Percentiles rank a stretch among this genome's conserved stretches.
phyloP scores from a whole-genome alignment of 2,113 vertebrate genomes.

The Pangasianodon gigas region DNA sequence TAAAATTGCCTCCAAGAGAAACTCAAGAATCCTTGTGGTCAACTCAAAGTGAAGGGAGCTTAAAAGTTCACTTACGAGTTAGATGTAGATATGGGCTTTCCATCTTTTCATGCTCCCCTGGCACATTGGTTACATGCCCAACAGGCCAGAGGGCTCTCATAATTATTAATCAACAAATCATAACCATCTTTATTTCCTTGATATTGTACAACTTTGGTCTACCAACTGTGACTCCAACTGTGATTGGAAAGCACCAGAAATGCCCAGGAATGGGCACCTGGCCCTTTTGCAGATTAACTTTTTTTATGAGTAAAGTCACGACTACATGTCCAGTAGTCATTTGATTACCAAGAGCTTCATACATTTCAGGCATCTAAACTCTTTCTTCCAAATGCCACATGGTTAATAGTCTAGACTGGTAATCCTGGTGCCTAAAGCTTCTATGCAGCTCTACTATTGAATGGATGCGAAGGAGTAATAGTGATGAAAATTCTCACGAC shows the following conservation, averaged over 20 bases:
- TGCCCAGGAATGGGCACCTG: neutral
- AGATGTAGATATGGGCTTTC: neutral
- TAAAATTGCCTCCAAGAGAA: neutral
- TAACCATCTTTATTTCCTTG: neutral
- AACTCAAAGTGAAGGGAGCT: neutral
- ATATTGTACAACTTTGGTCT: neutral
- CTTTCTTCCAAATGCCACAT: neutral
- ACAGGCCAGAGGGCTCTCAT: neutral
- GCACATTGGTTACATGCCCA: neutral
- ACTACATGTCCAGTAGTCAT: neutral
- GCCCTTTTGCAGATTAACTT: neutral
- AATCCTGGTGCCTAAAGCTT: neutral
- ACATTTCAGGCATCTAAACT: neutral
- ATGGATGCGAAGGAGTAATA: neutral
- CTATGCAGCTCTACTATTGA: neutral
- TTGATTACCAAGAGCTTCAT: neutral
- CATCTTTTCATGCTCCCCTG: neutral
- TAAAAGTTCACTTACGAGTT: neutral
- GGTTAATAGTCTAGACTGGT: neutral
- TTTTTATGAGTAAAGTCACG: neutral
- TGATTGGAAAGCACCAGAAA: neutral
- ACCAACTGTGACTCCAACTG: neutral
- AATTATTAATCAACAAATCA: neutral
- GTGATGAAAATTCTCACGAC: neutral
- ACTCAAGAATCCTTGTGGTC: neutral